Evolutionary conservation across 2,888 invertebrate genomes (phyloP).

Genomic region (Drosophila pseudotakahashii): DNA sequence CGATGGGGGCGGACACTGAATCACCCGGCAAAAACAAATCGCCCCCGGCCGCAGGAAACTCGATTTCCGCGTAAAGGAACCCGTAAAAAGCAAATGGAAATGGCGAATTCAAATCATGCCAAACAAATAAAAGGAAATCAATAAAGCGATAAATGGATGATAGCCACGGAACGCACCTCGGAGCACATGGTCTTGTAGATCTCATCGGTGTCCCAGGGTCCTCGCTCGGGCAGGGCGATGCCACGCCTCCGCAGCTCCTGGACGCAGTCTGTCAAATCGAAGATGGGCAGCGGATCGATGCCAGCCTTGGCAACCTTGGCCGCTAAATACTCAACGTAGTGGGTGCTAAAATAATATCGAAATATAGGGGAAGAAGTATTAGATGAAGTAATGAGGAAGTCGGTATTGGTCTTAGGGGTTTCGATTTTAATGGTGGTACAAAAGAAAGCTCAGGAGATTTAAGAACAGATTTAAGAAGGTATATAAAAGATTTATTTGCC

Average conservation of each 20-base stretch:
- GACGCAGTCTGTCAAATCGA: conserved; percentile 93
- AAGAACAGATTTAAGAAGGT: too few relatives aligned
- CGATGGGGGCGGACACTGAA: conserved; percentile 53
- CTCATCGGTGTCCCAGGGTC: conserved; percentile 92
- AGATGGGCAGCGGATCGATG: conserved; percentile 95
- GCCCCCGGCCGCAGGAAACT: conserved; percentile 55
- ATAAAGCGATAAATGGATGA: conserved; percentile 23
- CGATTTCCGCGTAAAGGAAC: conserved; percentile 57
- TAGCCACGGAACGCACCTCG: conserved; percentile 87
- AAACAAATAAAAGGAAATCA: conserved; percentile 44
- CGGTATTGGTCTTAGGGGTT: too few relatives aligned
- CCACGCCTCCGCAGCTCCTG: conserved; percentile 94
- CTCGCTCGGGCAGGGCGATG: conserved; percentile 92
- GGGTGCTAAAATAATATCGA: conserved; percentile 87
- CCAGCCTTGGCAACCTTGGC: conserved; percentile 91
- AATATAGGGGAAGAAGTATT: background rate
- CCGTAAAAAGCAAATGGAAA: conserved; percentile 49
- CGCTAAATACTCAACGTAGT: conserved; percentile 98
- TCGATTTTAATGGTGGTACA: too few relatives aligned
- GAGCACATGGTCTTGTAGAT: conserved; percentile 93
- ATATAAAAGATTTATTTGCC: too few relatives aligned
- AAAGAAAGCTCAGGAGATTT: too few relatives aligned
- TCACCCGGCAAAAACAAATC: conserved; percentile 56
- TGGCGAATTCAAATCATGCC: conserved; percentile 17
- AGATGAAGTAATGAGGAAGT: background rate